Percentiles rank a stretch among this genome's conserved stretches.
phyloP scores from a whole-genome alignment of 1,140 invertebrate species.

The Drosophila sp. region DNA sequence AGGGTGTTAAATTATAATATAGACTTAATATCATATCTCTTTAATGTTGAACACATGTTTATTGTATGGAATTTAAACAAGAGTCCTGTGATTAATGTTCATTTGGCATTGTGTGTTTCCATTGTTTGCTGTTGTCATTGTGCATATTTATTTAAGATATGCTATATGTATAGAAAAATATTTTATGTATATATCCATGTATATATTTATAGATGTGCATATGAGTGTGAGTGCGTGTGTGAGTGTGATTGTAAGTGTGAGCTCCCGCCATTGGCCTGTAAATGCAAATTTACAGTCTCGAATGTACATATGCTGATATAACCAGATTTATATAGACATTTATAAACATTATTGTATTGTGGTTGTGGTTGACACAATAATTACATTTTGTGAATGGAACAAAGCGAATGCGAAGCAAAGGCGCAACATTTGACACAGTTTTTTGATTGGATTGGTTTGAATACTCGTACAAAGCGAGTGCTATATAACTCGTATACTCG shows the following conservation, averaged over 20 bases:
- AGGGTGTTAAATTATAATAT: constrained; percentile 2
- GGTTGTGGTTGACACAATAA: constrained; percentile 47
- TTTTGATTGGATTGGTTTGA: constrained; percentile 27
- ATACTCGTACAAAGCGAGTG: neutral
- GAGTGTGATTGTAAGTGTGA: no score
- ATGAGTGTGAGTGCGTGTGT: no score
- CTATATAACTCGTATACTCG: constrained; percentile 5
- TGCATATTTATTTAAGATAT: constrained; percentile 47
- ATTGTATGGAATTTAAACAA: constrained; percentile 39
- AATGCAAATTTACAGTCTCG: constrained; percentile 29
- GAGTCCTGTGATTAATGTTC: constrained; percentile 65
- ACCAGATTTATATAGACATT: constrained; percentile 24
- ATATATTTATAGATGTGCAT: constrained; percentile 6
- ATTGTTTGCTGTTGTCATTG: constrained; percentile 71
- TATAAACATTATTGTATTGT: constrained; percentile 42
- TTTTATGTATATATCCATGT: constrained; percentile 24
- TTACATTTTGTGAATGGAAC: constrained; percentile 34
- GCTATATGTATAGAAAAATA: constrained; percentile 4
- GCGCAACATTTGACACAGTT: constrained; percentile 51
- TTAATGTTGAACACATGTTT: constrained; percentile 34
- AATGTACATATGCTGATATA: constrained; percentile 28
- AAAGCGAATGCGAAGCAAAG: constrained; percentile 31
- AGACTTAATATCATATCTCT: constrained; percentile 3
- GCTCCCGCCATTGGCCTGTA: neutral
- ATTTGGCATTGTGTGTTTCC: constrained; percentile 48